Percentiles rank a stretch among this genome's conserved stretches.
Evolutionary conservation across 2,797 vertebrate genomes (phyloP).

Genomic region (Protonibea diacanthus): DNA sequence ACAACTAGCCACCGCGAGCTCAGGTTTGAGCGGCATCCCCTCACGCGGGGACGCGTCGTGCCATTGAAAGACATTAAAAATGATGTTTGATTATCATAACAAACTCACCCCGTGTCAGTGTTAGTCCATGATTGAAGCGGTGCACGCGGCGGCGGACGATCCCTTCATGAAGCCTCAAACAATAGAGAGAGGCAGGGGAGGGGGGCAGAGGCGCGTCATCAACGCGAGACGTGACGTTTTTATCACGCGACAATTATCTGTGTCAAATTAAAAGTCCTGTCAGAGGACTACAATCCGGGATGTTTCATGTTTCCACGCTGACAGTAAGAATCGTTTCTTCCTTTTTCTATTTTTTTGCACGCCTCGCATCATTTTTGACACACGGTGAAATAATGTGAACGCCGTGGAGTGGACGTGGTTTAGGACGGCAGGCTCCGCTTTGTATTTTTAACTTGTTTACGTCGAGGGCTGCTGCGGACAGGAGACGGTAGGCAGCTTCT

Average conservation of each 20-base stretch:
- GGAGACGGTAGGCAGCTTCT: conserved; percentile 55
- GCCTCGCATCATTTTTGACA: rapidly evolving
- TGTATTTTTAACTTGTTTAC: conserved; percentile 66
- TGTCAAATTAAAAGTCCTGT: conserved; percentile 55
- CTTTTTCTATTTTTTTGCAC: background rate
- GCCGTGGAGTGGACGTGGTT: too few relatives aligned
- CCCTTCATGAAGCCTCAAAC: conserved; percentile 57
- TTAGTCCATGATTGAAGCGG: conserved; percentile 26
- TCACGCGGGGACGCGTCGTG: background rate
- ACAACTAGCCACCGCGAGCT: background rate
- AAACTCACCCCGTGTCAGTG: conserved; percentile 62
- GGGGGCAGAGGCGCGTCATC: conserved; percentile 45
- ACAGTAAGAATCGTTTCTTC: background rate
- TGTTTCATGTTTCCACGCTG: background rate
- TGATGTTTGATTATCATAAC: background rate
- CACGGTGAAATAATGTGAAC: background rate
- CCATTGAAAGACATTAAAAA: too few relatives aligned
- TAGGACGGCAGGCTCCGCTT: conserved; percentile 19
- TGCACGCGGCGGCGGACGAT: conserved; percentile 26
- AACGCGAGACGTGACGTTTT: conserved; percentile 57
- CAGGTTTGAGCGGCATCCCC: background rate
- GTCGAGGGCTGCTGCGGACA: conserved; percentile 53
- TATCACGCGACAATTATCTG: conserved; percentile 51
- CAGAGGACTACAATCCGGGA: background rate
- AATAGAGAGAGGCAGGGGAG: conserved; percentile 53